Conservation (phyloP, 2,113 vertebrate genomes). For the Anolis carolinensis region DNA sequence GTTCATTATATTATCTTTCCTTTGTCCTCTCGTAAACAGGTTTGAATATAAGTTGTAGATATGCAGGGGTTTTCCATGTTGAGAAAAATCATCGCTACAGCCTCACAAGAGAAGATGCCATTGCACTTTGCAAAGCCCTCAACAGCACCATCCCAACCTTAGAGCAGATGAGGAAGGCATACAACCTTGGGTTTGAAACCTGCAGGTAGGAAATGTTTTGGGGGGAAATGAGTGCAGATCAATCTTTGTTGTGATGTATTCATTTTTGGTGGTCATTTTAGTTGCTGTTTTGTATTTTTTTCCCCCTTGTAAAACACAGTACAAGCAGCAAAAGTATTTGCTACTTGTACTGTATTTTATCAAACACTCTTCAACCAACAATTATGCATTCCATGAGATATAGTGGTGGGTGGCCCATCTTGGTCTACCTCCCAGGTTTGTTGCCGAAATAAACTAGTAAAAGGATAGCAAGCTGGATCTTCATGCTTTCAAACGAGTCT, state of each 20-base stretch:
- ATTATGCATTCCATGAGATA: too few species aligned
- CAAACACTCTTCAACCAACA: too few species aligned
- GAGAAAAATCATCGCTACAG: slow-evolving; percentile 83
- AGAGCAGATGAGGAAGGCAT: slow-evolving; percentile 75
- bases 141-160: slow-evolving; percentile 75
- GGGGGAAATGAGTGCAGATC: neutral
- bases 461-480: too few species aligned
- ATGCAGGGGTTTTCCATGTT: slow-evolving; percentile 83
- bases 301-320: too few species aligned
- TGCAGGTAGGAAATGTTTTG: slow-evolving; percentile 83
- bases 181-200: slow-evolving; percentile 76
- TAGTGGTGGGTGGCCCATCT: too few species aligned
- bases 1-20: neutral
- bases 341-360: neutral
- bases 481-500: too few species aligned
- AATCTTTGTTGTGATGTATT: neutral
- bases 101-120: slow-evolving; percentile 74
- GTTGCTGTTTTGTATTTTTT: neutral
- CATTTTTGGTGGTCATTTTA: neutral
- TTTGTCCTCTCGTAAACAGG: slow-evolving; percentile 60
- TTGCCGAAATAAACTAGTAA: too few species aligned
- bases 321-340: too few species aligned
- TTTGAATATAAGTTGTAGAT: slow-evolving; percentile 81
- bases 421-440: too few species aligned
- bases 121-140: slow-evolving; percentile 77